These are phyloP conservation scores for Podarcis raffonei DNA, from an alignment of 2,113 vertebrate species.

Conservation along the genomic window DNA sequence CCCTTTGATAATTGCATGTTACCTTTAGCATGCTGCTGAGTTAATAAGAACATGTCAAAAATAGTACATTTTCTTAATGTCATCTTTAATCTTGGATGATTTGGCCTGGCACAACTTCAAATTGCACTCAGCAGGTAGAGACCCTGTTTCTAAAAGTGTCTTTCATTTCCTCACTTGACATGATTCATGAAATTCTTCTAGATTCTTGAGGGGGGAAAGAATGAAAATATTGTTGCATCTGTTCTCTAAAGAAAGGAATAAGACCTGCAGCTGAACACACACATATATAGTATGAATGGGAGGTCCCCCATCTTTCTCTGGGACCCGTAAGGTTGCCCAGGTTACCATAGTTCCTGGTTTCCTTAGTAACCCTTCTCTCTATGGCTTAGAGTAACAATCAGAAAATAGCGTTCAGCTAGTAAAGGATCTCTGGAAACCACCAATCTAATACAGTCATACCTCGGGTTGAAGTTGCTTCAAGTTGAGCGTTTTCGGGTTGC, in stretches of 20 bases:
- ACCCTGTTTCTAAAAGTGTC: rapidly evolving
- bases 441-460: not conserved
- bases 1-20: not conserved
- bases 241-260: not conserved
- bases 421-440: slow-evolving; percentile 20
- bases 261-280: not conserved
- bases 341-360: slow-evolving; percentile 56
- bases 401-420: slow-evolving; percentile 28
- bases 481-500: too few species aligned
- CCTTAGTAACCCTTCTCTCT: slow-evolving; percentile 43
- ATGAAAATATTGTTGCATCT: not conserved
- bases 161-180: not conserved
- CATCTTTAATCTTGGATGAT: slow-evolving; percentile 4
- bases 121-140: not conserved
- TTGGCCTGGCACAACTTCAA: not conserved
- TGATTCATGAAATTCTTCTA: not conserved
- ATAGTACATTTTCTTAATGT: not conserved
- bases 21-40: slow-evolving; percentile 30
- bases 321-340: slow-evolving; percentile 38
- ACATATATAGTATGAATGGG: not conserved
- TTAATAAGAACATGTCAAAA: slow-evolving; percentile 21
- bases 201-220: not conserved
- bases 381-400: slow-evolving; percentile 17
- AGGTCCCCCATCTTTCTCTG: slow-evolving; percentile 9
- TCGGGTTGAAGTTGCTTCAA: too few species aligned